A percentile compares a stretch with the other conserved stretches of the same genome.
Conservation (phyloP, 2,888 invertebrate species). For the Minunthozetes semirufus region DNA sequence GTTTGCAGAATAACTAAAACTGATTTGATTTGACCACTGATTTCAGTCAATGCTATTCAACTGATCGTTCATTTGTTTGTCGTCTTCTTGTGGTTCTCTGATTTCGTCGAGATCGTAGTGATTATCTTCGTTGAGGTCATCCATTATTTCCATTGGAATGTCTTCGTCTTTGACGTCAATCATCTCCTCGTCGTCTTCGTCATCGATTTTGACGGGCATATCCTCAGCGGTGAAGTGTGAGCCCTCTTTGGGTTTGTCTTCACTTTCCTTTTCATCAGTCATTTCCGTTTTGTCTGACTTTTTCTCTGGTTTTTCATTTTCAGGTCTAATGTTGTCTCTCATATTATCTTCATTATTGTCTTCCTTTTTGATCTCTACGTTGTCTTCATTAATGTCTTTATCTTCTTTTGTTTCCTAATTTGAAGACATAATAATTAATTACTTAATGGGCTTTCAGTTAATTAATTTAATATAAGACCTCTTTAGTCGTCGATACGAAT, state of each 20-base stretch:
- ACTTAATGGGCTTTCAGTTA: not conserved
- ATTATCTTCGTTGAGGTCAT: conserved; percentile 1
- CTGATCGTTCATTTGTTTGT: conserved; percentile 18
- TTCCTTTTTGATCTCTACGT: not conserved
- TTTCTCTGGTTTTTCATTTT: not conserved
- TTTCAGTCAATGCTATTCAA: conserved; percentile 17
- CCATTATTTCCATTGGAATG: conserved; percentile 6
- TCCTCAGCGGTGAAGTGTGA: conserved; percentile 16
- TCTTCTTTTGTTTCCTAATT: not conserved
- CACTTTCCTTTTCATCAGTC: not conserved
- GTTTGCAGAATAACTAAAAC: not conserved
- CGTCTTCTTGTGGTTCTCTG: conserved; percentile 16
- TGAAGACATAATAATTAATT: not conserved
- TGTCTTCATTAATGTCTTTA: not conserved
- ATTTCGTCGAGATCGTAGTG: conserved; percentile 1
- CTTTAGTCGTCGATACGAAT: not conserved
- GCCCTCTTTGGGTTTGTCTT: not conserved
- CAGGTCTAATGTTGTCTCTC: not conserved
- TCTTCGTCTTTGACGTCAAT: conserved; percentile 18
- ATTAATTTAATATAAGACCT: not conserved
- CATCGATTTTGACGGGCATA: conserved; percentile 12
- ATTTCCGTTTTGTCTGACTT: not conserved
- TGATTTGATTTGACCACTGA: not conserved
- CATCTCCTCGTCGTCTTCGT: conserved; percentile 23
- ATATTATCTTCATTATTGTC: not conserved